Conservation (phyloP, 2,797 vertebrate species). For the Petrocephalus schoutedeni region DNA sequence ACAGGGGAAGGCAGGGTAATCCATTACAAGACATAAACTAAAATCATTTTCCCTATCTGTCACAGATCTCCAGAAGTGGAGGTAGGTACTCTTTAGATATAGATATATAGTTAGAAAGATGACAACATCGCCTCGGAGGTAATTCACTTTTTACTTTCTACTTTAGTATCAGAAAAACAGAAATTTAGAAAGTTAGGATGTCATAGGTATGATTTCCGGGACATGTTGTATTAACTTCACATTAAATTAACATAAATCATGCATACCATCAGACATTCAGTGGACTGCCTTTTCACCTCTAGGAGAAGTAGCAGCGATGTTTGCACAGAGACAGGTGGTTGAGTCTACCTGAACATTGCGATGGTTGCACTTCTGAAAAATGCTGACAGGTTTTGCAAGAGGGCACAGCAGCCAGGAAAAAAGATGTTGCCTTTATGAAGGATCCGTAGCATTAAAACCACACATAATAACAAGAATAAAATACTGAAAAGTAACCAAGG, state of each 20-base stretch:
- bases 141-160: not conserved
- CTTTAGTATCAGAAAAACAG: not conserved
- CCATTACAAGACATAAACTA: conserved; percentile 10
- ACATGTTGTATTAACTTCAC: not conserved
- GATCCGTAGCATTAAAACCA: not conserved
- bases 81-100: not conserved
- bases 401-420: not conserved
- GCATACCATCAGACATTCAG: not conserved
- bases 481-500: not conserved
- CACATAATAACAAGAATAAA: not conserved
- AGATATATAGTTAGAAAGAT: not conserved
- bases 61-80: not conserved
- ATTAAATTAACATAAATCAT: not conserved
- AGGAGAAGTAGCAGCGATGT: not conserved
- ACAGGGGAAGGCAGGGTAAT: not conserved
- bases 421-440: not conserved
- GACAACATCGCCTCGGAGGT: not conserved
- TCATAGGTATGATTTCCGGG: not conserved
- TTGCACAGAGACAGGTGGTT: not conserved
- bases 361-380: not conserved
- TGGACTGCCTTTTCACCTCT: not conserved
- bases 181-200: not conserved
- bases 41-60: not conserved
- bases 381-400: not conserved
- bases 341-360: not conserved